phyloP scores from a whole-genome alignment of 2,113 vertebrate species.

The Hypocryptadius cinnamomeus region DNA sequence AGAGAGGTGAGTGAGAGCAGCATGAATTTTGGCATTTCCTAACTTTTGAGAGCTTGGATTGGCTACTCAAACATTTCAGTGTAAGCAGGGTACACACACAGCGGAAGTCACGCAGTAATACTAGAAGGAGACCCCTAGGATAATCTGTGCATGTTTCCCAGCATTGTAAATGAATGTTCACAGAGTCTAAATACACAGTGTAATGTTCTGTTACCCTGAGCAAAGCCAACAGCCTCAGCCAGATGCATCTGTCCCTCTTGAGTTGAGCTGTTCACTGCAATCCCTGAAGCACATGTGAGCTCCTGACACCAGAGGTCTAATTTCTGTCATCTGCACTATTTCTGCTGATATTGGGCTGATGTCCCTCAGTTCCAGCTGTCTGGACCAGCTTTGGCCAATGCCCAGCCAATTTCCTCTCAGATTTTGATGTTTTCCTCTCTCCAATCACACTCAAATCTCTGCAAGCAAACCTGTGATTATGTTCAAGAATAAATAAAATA shows the following conservation, averaged over 20 bases:
- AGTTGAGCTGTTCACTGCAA: background rate
- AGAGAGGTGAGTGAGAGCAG: conserved; percentile 5
- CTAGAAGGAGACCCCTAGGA: background rate
- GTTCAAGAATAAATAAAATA: background rate
- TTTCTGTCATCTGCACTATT: background rate
- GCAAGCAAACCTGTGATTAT: background rate
- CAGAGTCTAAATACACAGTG: background rate
- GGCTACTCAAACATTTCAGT: background rate
- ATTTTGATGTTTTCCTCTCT: background rate
- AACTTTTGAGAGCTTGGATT: background rate
- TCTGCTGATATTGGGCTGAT: background rate
- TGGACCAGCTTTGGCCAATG: background rate
- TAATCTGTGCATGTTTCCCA: background rate
- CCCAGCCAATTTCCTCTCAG: background rate
- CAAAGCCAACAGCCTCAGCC: background rate
- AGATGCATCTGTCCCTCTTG: background rate
- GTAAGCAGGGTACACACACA: background rate
- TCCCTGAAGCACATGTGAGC: background rate
- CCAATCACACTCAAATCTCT: background rate
- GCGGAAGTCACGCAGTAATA: background rate
- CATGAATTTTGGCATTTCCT: conserved; percentile 1
- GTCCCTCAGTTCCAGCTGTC: background rate
- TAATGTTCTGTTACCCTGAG: background rate
- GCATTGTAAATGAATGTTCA: background rate
- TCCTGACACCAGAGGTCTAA: background rate